Evolutionary conservation across 2,113 vertebrate species (phyloP), one percentile per base, ranked within the genome.

Genomic region (Alectura lathami): DNA sequence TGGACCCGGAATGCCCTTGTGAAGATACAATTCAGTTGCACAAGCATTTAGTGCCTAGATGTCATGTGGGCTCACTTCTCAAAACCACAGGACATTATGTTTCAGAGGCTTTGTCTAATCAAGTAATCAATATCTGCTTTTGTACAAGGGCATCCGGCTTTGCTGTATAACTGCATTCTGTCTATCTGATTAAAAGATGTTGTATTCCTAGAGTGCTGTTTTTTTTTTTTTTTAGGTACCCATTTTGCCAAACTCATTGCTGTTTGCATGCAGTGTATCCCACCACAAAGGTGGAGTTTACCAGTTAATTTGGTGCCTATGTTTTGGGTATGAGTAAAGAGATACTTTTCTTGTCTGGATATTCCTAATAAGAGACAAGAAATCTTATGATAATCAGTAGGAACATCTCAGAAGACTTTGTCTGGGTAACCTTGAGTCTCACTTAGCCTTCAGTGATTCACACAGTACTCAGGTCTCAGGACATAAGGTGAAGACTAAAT

Each of bases 71-170:
- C 42, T 78, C 56, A 74, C 30, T 57, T 89, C 53, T 66, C 43
- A 76, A 81, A 93, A 86, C 34, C 48, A 56, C 45, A 62, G 42
- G 64, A 83, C 24, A 51, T 48, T 79, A 68, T 5, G 8, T 51
- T 95, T 89, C 26, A 22, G 54, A 68, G 51, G 21, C 30, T 94
- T 85, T 87, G 9, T 53, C n/a, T 66, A 87, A 89, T 82, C 9
- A 21, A 79, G 40, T 89, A 91, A 94, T 95, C 94, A 80, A 94
- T 92, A 86, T 22, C 76, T 29, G 11, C 45, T 86, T 56, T 86
- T 91, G 64, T 75, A 56, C 30, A 83, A 69, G 13, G 45, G 5
- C 32, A 66, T 63, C 62, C 57, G 76, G 48, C 43, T 91, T 93
- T 6, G 2, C 29, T 89, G 51, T 89, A 43, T 68, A 94, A 85